phyloP scores from a whole-genome alignment of 2,113 vertebrate genomes.

The Cairina moschata region DNA sequence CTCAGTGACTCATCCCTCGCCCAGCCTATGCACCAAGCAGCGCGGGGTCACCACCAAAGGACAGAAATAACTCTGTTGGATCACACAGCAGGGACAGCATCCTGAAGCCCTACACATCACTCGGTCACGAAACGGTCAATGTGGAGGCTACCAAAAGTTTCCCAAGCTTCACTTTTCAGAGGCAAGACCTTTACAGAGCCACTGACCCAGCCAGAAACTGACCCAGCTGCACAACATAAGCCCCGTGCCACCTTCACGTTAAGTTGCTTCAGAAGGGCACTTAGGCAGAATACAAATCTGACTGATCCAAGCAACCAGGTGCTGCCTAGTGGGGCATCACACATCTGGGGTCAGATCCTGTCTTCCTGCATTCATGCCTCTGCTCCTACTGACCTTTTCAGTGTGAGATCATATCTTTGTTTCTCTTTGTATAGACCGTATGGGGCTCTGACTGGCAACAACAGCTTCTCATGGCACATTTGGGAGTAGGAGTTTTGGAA shows the following conservation, averaged over 20 bases:
- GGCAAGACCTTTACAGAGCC: neutral
- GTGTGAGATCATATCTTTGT: fast-evolving
- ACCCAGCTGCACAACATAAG: neutral
- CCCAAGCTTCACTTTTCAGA: neutral
- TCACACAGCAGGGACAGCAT: neutral
- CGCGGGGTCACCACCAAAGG: fast-evolving
- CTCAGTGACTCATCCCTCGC: fast-evolving
- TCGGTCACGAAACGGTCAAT: neutral
- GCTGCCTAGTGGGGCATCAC: fast-evolving
- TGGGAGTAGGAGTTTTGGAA: neutral
- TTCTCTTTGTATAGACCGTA: neutral
- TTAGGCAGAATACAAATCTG: neutral
- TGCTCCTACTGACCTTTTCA: neutral
- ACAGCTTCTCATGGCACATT: neutral
- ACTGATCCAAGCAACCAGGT: neutral
- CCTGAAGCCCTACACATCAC: neutral
- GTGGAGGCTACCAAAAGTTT: too few relatives aligned
- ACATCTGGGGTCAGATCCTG: neutral
- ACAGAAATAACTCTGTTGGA: neutral
- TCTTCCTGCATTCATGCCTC: neutral
- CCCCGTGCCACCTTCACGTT: neutral
- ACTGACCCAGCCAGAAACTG: neutral
- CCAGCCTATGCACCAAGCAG: neutral
- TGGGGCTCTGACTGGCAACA: neutral
- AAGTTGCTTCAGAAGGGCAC: neutral